Evolutionary conservation across 2,113 vertebrate species (phyloP).

Genomic region (Stigmatopora nigra): DNA sequence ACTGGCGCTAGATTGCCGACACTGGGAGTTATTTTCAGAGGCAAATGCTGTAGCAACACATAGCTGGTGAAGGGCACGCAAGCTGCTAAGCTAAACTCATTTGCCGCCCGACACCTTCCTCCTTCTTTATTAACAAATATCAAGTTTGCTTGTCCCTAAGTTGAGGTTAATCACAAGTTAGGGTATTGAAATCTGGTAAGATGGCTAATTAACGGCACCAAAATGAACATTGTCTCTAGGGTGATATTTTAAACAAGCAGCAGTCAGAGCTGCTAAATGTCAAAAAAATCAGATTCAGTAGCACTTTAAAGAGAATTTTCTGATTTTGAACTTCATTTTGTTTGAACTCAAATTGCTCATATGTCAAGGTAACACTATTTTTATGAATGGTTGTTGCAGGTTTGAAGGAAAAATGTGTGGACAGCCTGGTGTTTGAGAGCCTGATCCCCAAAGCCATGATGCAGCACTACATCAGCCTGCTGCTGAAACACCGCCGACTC

Average conservation of each 20-base stretch:
- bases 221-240: neutral
- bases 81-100: constrained; percentile 16
- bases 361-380: too few species aligned
- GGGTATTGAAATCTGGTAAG: neutral
- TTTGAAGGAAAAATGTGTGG: constrained; percentile 93
- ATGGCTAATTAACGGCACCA: neutral
- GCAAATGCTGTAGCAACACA: constrained; percentile 30
- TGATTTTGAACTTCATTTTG: too few species aligned
- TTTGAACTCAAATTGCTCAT: too few species aligned
- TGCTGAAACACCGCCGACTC: constrained; percentile 91
- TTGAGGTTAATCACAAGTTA: neutral
- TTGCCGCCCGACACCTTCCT: neutral
- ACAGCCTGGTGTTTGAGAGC: constrained; percentile 92
- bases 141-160: neutral
- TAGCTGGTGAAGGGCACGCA: constrained; percentile 45
- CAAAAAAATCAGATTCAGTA: too few species aligned
- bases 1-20: constrained; percentile 25
- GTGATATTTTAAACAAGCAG: too few species aligned
- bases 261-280: too few species aligned
- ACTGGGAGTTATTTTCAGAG: constrained; percentile 62
- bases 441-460: constrained; percentile 98
- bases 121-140: neutral
- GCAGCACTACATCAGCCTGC: constrained; percentile 95
- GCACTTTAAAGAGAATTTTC: too few species aligned
- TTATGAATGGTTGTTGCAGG: constrained; percentile 59